Evolutionary conservation across 2,888 invertebrate species (phyloP).

Genomic region (Calliscelio sp.): DNA sequence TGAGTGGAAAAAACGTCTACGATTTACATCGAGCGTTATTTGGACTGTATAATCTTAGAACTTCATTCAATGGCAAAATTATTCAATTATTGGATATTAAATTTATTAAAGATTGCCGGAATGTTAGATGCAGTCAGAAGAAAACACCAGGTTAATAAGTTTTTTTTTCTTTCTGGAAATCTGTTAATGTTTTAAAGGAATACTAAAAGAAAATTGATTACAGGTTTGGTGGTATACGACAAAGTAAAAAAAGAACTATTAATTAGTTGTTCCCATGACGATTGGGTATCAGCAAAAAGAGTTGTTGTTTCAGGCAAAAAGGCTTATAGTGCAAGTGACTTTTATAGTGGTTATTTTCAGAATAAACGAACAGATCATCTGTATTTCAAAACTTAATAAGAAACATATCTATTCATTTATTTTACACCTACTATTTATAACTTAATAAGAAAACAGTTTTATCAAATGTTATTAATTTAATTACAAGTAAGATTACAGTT

Average conservation of each 20-base stretch:
- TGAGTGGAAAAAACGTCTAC: conserved; percentile 89
- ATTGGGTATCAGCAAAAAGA: conserved; percentile 89
- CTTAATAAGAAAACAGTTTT: no score
- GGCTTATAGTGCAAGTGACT: conserved; percentile 92
- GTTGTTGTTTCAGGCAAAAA: conserved; percentile 90
- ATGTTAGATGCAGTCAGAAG: conserved; percentile 27
- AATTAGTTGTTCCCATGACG: conserved; percentile 89
- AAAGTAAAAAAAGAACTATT: conserved; percentile 87
- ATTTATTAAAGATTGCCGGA: conserved; percentile 79
- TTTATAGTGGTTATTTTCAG: conserved; percentile 94
- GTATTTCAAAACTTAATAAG: neutral
- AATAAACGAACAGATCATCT: conserved; percentile 84
- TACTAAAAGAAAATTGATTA: no score
- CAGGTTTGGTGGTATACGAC: conserved; percentile 89
- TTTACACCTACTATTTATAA: no score
- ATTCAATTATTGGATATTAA: conserved; percentile 89
- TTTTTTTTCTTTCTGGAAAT: no score
- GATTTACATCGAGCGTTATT: conserved; percentile 91
- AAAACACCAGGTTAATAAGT: conserved; percentile 80
- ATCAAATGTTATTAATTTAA: no score
- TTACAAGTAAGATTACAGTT: no score
- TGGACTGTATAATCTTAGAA: conserved; percentile 88
- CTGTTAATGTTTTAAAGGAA: no score
- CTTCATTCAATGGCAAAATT: conserved; percentile 88
- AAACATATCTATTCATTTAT: no score